These are phyloP conservation scores for Heteromurus nitidus DNA, from an alignment of 2,888 invertebrate species.

Conservation along the genomic window DNA sequence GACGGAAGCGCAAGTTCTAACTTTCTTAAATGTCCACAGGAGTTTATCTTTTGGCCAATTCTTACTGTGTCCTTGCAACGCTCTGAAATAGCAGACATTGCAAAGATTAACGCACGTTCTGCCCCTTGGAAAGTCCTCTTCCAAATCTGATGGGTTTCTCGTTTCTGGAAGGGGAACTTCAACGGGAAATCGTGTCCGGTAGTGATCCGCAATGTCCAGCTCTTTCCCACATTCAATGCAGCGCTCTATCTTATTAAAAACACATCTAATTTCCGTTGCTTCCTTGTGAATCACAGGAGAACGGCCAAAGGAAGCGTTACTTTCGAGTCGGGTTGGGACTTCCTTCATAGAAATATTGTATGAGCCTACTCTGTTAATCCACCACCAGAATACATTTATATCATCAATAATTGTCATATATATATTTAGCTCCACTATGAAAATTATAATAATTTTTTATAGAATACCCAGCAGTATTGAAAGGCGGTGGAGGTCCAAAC, in stretches of 20 bases:
- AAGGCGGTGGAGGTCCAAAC: conserved; percentile 24
- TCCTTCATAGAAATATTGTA: background rate
- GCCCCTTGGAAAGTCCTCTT: conserved; percentile 37
- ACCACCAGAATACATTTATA: too few species aligned
- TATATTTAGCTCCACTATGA: too few species aligned
- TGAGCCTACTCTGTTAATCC: conserved; percentile 31
- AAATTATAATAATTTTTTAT: too few species aligned
- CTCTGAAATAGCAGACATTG: conserved; percentile 41
- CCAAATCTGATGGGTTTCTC: background rate
- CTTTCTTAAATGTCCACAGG: conserved; percentile 45
- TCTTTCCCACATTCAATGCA: conserved; percentile 42
- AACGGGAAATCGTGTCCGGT: conserved; percentile 29
- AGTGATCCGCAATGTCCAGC: conserved; percentile 21
- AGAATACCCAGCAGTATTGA: conserved; percentile 43
- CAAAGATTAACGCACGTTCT: conserved; percentile 33
- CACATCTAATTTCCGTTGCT: conserved; percentile 17
- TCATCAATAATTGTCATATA: too few species aligned
- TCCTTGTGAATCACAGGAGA: background rate
- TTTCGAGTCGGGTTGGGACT: background rate
- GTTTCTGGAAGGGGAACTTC: conserved; percentile 36
- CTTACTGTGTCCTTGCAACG: conserved; percentile 17
- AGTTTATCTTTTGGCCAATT: conserved; percentile 47
- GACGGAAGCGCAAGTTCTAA: conserved; percentile 52
- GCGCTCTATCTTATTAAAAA: background rate
- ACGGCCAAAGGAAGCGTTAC: conserved; percentile 38